A percentile compares a stretch with the other conserved stretches of the same genome.
These are phyloP conservation scores for Drosophila monieri DNA, from an alignment of 2,888 invertebrate species.

Conservation along the genomic window DNA sequence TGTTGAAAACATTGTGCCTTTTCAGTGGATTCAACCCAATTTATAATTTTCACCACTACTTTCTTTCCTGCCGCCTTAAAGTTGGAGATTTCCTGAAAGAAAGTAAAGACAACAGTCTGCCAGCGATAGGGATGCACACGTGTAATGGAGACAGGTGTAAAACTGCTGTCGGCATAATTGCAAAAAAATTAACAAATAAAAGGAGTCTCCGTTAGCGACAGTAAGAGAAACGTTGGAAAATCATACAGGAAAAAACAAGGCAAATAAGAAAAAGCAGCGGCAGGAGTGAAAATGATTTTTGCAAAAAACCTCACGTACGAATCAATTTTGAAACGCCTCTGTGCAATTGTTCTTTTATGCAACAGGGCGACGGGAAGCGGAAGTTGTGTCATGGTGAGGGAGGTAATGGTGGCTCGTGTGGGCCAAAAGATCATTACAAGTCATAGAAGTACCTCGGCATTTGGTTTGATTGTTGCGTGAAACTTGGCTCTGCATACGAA, in stretches of 20 bases:
- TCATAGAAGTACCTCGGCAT: conserved; percentile 61
- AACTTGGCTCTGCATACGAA: conserved; percentile 60
- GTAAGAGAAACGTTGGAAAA: conserved; percentile 31
- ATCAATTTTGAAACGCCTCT: conserved; percentile 63
- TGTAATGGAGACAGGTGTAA: conserved; percentile 22
- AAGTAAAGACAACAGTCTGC: conserved; percentile 2
- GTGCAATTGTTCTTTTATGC: conserved; percentile 71
- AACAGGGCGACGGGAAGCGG: conserved; percentile 71
- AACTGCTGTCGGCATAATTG: conserved; percentile 40
- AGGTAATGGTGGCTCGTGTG: conserved; percentile 5
- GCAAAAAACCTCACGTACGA: conserved; percentile 70
- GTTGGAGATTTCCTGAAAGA: conserved; percentile 21
- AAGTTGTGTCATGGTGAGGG: conserved; percentile 24
- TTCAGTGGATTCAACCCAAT: background rate
- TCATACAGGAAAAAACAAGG: conserved; percentile 39
- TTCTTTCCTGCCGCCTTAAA: conserved; percentile 19
- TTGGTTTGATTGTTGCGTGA: conserved; percentile 68
- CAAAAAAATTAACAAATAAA: conserved; percentile 30
- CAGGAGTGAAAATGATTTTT: conserved; percentile 12
- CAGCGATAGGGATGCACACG: background rate
- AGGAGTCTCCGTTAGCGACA: conserved; percentile 22
- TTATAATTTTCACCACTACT: conserved; percentile 7
- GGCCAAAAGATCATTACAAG: conserved; percentile 58
- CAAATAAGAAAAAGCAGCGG: conserved; percentile 2
- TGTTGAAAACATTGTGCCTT: background rate